Percentiles rank a stretch among this genome's conserved stretches.
These are phyloP conservation scores for Bungarus multicinctus DNA, from an alignment of 2,113 vertebrate species.

Conservation along the genomic window DNA sequence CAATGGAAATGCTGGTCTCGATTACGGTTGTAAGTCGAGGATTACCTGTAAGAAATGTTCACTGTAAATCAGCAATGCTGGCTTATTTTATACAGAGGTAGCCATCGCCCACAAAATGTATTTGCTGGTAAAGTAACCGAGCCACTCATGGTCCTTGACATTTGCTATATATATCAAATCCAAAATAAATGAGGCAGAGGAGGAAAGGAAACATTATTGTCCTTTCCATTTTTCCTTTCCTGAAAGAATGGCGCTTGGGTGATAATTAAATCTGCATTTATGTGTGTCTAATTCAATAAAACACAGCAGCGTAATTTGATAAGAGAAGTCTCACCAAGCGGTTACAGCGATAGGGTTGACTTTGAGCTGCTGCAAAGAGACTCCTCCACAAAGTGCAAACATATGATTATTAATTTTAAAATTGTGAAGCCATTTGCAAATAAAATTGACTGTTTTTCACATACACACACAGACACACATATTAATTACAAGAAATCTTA, in stretches of 20 bases:
- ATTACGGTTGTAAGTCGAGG: background rate
- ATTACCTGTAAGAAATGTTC: background rate
- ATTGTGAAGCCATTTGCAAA: background rate
- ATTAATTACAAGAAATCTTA: too few relatives aligned
- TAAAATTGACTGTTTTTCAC: background rate
- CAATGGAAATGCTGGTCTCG: background rate
- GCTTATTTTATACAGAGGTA: background rate
- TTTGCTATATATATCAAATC: background rate
- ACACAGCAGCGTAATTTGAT: background rate
- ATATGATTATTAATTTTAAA: background rate
- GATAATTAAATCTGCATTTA: background rate
- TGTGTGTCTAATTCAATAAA: background rate
- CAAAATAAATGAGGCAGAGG: background rate
- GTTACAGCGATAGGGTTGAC: background rate
- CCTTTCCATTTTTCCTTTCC: background rate
- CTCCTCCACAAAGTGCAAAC: background rate
- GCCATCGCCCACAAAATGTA: background rate
- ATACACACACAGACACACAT: too few relatives aligned
- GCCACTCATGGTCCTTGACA: background rate
- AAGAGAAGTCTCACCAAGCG: background rate
- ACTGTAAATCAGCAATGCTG: background rate
- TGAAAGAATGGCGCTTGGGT: background rate
- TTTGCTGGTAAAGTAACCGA: background rate
- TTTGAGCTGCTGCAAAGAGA: background rate
- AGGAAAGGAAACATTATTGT: background rate